Percentiles rank a stretch among this genome's conserved stretches.
Conservation (phyloP, 2,113 vertebrate genomes). For the Callopanchax toddi region DNA sequence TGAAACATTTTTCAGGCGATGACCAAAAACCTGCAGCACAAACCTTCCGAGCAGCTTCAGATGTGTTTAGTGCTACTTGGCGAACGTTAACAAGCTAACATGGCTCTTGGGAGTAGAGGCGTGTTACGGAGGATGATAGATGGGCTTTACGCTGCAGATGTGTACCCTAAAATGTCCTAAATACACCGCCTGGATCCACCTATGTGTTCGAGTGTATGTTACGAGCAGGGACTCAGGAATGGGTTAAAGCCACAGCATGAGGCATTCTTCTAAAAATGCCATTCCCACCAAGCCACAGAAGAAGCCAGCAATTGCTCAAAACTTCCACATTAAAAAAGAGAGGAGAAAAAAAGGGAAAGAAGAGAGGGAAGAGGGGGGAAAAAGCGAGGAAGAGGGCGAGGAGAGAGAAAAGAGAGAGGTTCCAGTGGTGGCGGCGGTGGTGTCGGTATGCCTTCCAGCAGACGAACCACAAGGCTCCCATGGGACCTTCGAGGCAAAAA, state of each 20-base stretch:
- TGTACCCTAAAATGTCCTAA: conserved; percentile 24
- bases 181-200: conserved; percentile 37
- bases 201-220: conserved; percentile 45
- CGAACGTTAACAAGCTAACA: not conserved
- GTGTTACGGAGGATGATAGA: not conserved
- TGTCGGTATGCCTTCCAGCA: conserved; percentile 78
- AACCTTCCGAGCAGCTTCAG: not conserved
- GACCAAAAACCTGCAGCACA: not conserved
- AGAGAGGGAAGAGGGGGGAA: conserved; percentile 35
- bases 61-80: not conserved
- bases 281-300: conserved; percentile 81
- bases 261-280: conserved; percentile 84
- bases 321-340: conserved; percentile 84
- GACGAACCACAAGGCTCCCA: conserved; percentile 76
- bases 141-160: conserved; percentile 32
- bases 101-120: not conserved
- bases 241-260: conserved; percentile 79
- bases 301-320: conserved; percentile 82
- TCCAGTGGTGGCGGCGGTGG: conserved; percentile 78
- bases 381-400: conserved; percentile 44
- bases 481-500: conserved; percentile 67
- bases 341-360: conserved; percentile 50
- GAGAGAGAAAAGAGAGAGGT: conserved; percentile 67
- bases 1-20: not conserved
- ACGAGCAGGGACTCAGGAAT: conserved; percentile 67